Base-by-base conservation (phyloP, 2,888 invertebrate species). In the Venusia cambrica region DNA sequence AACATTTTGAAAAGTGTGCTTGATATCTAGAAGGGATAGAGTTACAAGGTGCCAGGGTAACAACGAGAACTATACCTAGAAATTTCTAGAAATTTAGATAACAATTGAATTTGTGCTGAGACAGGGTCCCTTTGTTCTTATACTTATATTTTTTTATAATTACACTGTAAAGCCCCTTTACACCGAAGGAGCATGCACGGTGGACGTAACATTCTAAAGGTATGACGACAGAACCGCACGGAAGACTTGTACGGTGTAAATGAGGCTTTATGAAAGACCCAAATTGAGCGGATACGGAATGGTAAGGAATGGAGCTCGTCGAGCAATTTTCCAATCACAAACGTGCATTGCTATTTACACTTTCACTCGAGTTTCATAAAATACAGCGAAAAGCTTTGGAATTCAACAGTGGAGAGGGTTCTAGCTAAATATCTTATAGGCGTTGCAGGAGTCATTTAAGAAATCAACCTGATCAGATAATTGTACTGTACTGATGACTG, bases 101-200 rank as follows among this genome's bases (percentile, higher is more conserved):
- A 48, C 48, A 45, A 43, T 46, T 38, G 35, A 40, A 53, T 68
- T 77, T 77, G 78, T 77, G 76, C 73, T 68, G 74, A 74, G 68
- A 75, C 73, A 46, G 67, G 71, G 73, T 73, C 74, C 76, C 74
- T 69, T 61, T 59, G 61, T 64, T 64, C 35, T 49, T 49, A 46
- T 29, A 27, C 13, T 34, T 36, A 30, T 35, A 38, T 24, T 30
- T 27, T 33, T n/a, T n/a, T n/a, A n/a, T n/a, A n/a, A n/a, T n/a
- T n/a, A n/a, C n/a, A n/a, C n/a, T n/a, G n/a, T n/a, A n/a, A n/a
- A n/a, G n/a, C n/a, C n/a, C n/a, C n/a, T n/a, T n/a, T n/a, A n/a
- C n/a, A n/a, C n/a, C n/a, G n/a, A n/a, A n/a, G n/a, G n/a, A n/a
- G n/a, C n/a, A n/a, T n/a, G n/a, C n/a, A n/a, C n/a, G n/a, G n/a